These are phyloP conservation scores for Brachypodius melanocephalos DNA, from an alignment of 2,113 vertebrate species.

Conservation along the genomic window DNA sequence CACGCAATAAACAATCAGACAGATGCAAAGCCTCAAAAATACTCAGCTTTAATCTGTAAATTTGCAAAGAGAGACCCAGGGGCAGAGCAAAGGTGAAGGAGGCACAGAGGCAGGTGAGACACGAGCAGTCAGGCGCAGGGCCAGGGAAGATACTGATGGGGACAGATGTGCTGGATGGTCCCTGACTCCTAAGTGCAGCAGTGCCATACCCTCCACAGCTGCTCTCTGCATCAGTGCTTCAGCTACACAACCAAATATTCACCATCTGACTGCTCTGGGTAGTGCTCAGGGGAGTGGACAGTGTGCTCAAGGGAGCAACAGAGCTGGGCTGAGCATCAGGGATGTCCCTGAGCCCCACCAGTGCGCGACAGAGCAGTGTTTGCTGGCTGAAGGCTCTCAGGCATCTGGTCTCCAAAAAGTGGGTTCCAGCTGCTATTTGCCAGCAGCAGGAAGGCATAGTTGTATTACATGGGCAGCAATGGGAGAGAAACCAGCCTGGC, in stretches of 20 bases:
- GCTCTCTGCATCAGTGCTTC: background rate
- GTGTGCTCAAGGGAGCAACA: rapidly evolving
- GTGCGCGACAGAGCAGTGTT: rapidly evolving
- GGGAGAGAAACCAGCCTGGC: background rate
- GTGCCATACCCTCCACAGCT: background rate
- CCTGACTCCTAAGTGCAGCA: background rate
- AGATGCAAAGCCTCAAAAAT: slow-evolving; percentile 38
- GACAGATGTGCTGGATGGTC: background rate
- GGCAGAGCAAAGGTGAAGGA: background rate
- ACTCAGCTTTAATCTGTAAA: slow-evolving; percentile 46
- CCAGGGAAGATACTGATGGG: background rate
- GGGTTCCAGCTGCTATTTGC: background rate
- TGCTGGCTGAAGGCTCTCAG: background rate
- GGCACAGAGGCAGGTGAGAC: background rate
- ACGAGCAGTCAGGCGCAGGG: rapidly evolving
- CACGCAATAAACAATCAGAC: background rate
- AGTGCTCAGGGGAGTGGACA: background rate
- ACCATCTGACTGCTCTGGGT: rapidly evolving
- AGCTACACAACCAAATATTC: background rate
- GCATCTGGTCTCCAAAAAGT: background rate
- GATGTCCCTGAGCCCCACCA: rapidly evolving
- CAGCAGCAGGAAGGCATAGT: background rate
- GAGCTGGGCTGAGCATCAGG: background rate
- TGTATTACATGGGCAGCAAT: background rate
- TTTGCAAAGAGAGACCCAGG: background rate